Evolutionary conservation across 2,797 vertebrate species (phyloP), one percentile per base, ranked within the genome.

Genomic region (Acanthurus tractus): DNA sequence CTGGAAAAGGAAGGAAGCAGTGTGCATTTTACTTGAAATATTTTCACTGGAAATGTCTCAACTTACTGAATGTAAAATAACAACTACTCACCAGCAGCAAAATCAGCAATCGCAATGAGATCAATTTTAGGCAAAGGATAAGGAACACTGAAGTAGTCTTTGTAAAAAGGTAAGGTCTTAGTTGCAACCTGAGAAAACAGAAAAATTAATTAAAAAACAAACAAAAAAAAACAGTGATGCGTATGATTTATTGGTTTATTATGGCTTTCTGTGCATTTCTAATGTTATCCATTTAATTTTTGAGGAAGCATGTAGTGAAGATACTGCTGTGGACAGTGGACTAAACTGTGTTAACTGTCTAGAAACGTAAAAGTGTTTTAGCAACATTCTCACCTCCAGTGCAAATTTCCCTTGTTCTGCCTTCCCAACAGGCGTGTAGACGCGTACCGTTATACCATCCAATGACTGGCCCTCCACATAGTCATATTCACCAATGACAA

Each of bases 111-210:
- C 87, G 98, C 98, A 94, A 99, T 99, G 89, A 99, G 97, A 96
- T 99, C 98, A 87, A 99, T 99, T 96, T 99, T 99, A 93, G 98
- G 98, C 91, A 99, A 94, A 46, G 98, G 98, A 90, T 99, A 99
- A 90, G 98, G 97, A 95, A 99, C 98, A 89, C 83, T 97, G 96
- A 99, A 99, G 95, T 99, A 99, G 75, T 99, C 98, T 96, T 99
- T 99, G 95, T 99, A 99, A 95, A 99, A 99, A 84, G 98, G 98
- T 94, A 99, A 96, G 75, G 98, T 99, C 96, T 99, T 99, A 89
- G 96, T 96, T 88, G 98, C 98, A 94, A 99, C 98, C 98, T 99
- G 93, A 3, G 88, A 82, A 82, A 70, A 40, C 38, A 14, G 12
- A 53, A 45, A 34, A 1, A 57, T 17, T 2, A 2, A 18, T 4